Evolutionary conservation across 2,113 vertebrate genomes (phyloP).

Genomic region (Spea bombifrons): DNA sequence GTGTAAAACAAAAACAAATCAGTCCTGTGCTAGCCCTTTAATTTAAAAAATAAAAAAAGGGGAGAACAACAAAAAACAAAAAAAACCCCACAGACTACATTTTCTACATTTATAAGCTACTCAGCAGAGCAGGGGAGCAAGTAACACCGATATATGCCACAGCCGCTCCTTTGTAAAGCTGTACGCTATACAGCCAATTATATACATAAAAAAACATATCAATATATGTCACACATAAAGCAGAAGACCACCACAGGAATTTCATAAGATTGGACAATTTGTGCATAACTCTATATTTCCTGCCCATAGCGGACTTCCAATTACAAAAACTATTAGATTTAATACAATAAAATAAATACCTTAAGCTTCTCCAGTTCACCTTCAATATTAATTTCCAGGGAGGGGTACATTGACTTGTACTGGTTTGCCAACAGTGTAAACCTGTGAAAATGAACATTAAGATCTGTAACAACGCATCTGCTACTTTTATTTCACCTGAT

Average conservation of each 20-base stretch:
- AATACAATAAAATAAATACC: constrained; percentile 63
- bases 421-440: constrained; percentile 91
- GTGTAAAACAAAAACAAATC: constrained; percentile 41
- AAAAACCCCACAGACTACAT: too few species aligned
- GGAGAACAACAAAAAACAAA: too few species aligned
- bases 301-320: not conserved
- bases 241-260: not conserved
- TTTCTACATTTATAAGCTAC: too few species aligned
- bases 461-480: not conserved
- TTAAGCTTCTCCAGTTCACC: constrained; percentile 87
- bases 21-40: too few species aligned
- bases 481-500: too few species aligned
- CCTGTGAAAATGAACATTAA: constrained; percentile 64
- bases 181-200: not conserved
- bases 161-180: not conserved
- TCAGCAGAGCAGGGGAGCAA: too few species aligned
- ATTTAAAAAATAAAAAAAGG: too few species aligned
- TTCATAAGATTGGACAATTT: not conserved
- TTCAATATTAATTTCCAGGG: constrained; percentile 86
- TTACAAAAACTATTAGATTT: not conserved
- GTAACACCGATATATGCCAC: too few species aligned
- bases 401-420: constrained; percentile 92
- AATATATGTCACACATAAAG: not conserved
- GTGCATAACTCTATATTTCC: not conserved
- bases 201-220: not conserved